Percentiles rank a stretch among this genome's conserved stretches.
These are phyloP conservation scores for Bilobella aurantiaca DNA, from an alignment of 1,140 invertebrate species.

Conservation along the genomic window DNA sequence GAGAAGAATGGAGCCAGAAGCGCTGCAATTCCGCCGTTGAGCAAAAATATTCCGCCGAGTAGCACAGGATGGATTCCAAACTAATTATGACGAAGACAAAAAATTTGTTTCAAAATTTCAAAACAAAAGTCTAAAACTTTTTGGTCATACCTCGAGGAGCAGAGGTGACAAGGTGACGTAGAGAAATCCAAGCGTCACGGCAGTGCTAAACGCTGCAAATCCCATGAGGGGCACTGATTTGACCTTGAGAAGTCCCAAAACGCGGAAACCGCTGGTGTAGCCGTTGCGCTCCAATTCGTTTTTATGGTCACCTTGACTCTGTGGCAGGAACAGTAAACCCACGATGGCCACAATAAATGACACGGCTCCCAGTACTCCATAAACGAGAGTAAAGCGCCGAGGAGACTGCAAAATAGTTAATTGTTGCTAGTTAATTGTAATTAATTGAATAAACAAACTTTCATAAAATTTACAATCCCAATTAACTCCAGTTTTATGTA, in stretches of 20 bases:
- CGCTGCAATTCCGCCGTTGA: conserved; percentile 74
- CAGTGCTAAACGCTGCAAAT: conserved; percentile 58
- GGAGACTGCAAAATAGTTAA: not conserved
- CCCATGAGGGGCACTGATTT: conserved; percentile 58
- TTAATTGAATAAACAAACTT: too few relatives aligned
- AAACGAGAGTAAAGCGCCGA: not conserved
- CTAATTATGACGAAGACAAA: conserved; percentile 35
- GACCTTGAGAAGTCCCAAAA: conserved; percentile 52
- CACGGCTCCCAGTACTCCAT: not conserved
- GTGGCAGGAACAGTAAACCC: not conserved
- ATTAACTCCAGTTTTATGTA: not conserved
- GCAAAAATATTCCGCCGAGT: conserved; percentile 74
- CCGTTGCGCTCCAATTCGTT: conserved; percentile 47
- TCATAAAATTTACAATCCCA: too few relatives aligned
- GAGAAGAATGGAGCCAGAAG: conserved; percentile 68
- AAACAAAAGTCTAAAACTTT: conserved; percentile 5
- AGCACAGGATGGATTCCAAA: conserved; percentile 59
- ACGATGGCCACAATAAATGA: not conserved
- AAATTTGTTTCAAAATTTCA: conserved; percentile 5
- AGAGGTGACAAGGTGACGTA: conserved; percentile 72
- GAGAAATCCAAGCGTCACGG: conserved; percentile 69
- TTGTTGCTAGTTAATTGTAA: too few relatives aligned
- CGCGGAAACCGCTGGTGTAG: conserved; percentile 44
- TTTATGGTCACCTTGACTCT: conserved; percentile 53
- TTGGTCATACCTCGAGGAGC: conserved; percentile 49